A percentile compares a stretch with the other conserved stretches of the same genome.
Evolutionary conservation across 2,797 vertebrate genomes (phyloP).

Genomic region (Microctenopoma lineatum): DNA sequence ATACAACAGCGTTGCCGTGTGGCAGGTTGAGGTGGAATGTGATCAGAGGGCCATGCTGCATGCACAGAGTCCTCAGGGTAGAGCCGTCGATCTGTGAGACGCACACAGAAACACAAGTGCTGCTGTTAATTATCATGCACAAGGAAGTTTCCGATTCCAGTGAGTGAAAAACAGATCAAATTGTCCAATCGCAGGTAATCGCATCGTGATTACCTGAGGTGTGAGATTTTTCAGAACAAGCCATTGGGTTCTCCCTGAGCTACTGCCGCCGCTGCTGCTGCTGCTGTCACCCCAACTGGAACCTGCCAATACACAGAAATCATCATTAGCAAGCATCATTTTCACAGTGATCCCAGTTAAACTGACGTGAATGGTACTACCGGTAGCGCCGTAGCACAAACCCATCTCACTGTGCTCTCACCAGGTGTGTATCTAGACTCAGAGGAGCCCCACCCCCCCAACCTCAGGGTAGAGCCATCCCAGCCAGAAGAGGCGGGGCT

Average conservation of each 20-base stretch:
- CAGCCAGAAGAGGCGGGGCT: conserved; percentile 89
- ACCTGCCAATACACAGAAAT: conserved; percentile 76
- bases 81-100: conserved; percentile 93
- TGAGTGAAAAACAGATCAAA: too few species aligned
- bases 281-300: conserved; percentile 92
- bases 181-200: too few species aligned
- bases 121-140: too few species aligned
- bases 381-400: background rate
- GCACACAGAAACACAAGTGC: too few species aligned
- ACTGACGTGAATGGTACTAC: background rate
- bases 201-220: conserved; percentile 89
- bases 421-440: conserved; percentile 97
- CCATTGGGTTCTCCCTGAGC: conserved; percentile 99
- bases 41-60: conserved; percentile 97
- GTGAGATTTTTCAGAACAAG: conserved; percentile 99
- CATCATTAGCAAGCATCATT: background rate
- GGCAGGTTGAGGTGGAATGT: conserved; percentile 99
- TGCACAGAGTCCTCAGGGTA: conserved; percentile 94
- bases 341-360: background rate
- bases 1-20: conserved; percentile 96
- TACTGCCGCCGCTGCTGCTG: conserved; percentile 77
- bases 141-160: too few species aligned
- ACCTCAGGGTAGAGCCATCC: conserved; percentile 90
- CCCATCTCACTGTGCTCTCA: conserved; percentile 69
- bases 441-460: conserved; percentile 90